Evolutionary conservation across 2,888 invertebrate genomes (phyloP).

Genomic region (Yponomeuta cagnagella): DNA sequence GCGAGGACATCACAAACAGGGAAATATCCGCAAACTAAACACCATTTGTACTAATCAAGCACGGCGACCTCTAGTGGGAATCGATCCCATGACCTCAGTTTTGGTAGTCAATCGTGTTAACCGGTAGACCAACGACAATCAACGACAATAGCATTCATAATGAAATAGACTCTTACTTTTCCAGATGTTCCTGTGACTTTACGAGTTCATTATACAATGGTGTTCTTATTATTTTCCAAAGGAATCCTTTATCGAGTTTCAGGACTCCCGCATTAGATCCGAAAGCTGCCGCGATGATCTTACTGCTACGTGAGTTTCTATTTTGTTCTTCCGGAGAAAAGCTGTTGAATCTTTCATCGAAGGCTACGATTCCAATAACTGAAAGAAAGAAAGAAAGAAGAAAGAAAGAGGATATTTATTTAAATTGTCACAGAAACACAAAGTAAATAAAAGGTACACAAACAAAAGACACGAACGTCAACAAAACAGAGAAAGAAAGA

Average conservation of each 20-base stretch:
- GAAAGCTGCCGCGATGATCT: constrained; percentile 82
- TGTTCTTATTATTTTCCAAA: constrained; percentile 85
- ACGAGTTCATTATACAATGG: constrained; percentile 82
- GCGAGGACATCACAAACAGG: no score
- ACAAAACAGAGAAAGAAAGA: not conserved
- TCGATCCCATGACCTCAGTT: no score
- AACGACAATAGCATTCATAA: not conserved
- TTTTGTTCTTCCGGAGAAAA: constrained; percentile 78
- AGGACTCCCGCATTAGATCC: constrained; percentile 82
- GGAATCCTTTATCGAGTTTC: constrained; percentile 81
- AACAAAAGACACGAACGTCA: no score
- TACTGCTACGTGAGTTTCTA: constrained; percentile 78
- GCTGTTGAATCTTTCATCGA: constrained; percentile 81
- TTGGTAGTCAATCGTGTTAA: no score
- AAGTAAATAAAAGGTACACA: no score
- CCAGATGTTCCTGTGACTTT: constrained; percentile 82
- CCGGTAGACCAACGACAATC: no score
- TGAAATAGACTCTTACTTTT: constrained; percentile 52
- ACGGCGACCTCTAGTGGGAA: no score
- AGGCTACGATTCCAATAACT: constrained; percentile 85
- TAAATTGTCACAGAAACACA: no score
- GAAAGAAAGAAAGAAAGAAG: constrained; percentile 33
- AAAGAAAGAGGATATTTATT: no score
- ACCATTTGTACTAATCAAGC: no score
- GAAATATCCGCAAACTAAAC: no score